These are phyloP conservation scores for Sebastiscus albofasciatus DNA, from an alignment of 2,797 vertebrate species.

Conservation along the genomic window DNA sequence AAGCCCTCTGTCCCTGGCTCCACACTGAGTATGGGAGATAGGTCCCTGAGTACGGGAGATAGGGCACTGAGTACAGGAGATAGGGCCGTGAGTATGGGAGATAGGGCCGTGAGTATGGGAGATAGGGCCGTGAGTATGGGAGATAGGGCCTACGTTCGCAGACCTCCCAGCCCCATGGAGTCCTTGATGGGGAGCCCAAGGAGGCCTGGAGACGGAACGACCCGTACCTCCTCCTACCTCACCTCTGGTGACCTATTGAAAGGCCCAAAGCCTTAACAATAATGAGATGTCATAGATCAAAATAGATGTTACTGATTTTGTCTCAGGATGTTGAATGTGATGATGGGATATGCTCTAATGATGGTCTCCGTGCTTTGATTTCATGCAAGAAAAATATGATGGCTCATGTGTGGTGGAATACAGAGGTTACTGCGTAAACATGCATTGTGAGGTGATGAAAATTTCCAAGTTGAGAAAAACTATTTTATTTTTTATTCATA, in stretches of 20 bases:
- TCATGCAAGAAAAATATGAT: background rate
- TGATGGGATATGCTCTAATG: background rate
- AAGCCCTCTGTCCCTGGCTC: too few species aligned
- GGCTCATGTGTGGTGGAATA: background rate
- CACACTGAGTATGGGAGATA: too few species aligned
- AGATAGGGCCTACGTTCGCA: constrained; percentile 3
- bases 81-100: too few species aligned
- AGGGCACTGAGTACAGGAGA: too few species aligned
- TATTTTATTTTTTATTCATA: background rate
- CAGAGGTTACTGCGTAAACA: background rate
- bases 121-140: background rate
- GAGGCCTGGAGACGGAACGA: constrained; percentile 11
- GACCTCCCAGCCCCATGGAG: constrained; percentile 71
- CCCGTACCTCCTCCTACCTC: constrained; percentile 22
- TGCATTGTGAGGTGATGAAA: background rate
- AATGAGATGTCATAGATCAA: background rate
- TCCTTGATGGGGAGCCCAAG: constrained; percentile 50
- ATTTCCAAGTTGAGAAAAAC: background rate
- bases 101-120: accelerated
- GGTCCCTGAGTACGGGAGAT: accelerated
- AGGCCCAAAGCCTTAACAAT: constrained; percentile 45
- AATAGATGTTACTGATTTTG: background rate
- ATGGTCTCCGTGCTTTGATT: background rate
- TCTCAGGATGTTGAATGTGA: background rate
- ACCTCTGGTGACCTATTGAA: constrained; percentile 53